phyloP scores from a whole-genome alignment of 1,140 invertebrate species.

The Diorhabda elongata region DNA sequence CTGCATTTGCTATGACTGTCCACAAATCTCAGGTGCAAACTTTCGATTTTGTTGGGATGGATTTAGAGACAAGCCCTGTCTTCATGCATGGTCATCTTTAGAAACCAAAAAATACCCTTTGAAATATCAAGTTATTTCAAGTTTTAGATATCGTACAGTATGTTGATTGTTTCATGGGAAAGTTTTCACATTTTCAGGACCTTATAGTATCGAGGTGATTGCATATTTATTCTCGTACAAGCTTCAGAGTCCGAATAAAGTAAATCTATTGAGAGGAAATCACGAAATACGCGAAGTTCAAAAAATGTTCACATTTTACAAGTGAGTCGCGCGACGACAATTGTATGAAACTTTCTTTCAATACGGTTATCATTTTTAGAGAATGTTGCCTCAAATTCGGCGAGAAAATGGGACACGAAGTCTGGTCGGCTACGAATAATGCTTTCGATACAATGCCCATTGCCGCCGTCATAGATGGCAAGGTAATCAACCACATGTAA shows the following conservation, averaged over 20 bases:
- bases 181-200: slow-evolving; percentile 30
- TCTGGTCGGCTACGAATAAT: slow-evolving; percentile 67
- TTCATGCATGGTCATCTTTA: no score
- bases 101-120: no score
- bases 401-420: slow-evolving; percentile 53
- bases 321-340: slow-evolving; percentile 43
- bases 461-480: slow-evolving; percentile 66
- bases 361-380: slow-evolving; percentile 35
- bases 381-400: slow-evolving; percentile 67
- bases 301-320: slow-evolving; percentile 66
- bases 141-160: no score
- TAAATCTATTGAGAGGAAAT: slow-evolving; percentile 60
- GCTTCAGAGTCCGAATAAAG: slow-evolving; percentile 57
- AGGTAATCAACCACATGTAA: slow-evolving; percentile 45
- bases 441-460: slow-evolving; percentile 69
- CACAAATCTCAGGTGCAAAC: no score
- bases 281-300: slow-evolving; percentile 65
- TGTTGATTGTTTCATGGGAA: no score
- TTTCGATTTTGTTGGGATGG: no score
- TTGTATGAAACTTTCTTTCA: neutral
- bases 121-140: no score
- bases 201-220: slow-evolving; percentile 59
- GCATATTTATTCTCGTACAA: slow-evolving; percentile 65
- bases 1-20: no score
- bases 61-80: no score